phyloP scores from a whole-genome alignment of 2,797 vertebrate genomes.

The Tarsius wallacei region DNA sequence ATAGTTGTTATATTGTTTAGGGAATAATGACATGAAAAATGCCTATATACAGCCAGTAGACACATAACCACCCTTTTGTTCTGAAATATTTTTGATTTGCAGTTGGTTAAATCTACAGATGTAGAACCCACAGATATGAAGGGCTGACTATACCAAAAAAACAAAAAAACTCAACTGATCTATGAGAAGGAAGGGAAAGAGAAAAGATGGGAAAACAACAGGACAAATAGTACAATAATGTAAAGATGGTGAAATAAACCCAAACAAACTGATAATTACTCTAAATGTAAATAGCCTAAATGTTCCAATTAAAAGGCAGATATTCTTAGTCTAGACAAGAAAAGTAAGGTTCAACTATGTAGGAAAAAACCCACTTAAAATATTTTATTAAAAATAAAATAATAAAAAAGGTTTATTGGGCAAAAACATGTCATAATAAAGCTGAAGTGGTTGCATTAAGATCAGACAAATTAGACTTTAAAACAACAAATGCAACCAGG shows the following conservation, averaged over 20 bases:
- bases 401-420: neutral
- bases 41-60: neutral
- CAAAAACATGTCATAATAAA: neutral
- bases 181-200: neutral
- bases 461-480: neutral
- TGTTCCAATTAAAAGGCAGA: neutral
- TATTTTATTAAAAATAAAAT: neutral
- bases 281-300: neutral
- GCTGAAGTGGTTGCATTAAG: neutral
- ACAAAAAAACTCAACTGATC: neutral
- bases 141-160: neutral
- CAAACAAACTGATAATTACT: neutral
- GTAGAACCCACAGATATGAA: neutral
- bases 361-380: conserved; percentile 22
- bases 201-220: neutral
- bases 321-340: neutral
- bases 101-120: neutral
- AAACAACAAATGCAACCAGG: neutral
- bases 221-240: neutral
- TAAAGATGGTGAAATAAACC: neutral
- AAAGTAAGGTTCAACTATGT: neutral
- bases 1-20: neutral
- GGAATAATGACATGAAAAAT: neutral
- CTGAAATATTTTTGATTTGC: neutral
- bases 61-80: neutral